Evolutionary conservation across 2,797 vertebrate species (phyloP), one percentile per base, ranked within the genome.

Genomic region (Propithecus perrieri): DNA sequence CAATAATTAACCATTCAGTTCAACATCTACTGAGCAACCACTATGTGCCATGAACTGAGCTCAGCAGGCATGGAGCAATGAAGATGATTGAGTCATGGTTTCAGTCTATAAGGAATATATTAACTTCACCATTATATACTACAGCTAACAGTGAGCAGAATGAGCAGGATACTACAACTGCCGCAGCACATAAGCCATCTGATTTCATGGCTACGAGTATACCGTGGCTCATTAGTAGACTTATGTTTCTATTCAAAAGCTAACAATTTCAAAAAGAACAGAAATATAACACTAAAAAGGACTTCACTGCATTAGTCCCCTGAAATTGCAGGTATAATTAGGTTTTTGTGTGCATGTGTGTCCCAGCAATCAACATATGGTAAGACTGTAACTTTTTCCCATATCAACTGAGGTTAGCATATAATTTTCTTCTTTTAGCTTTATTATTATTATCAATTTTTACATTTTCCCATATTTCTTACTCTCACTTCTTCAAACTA

Each of bases 131-230:
- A 14, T 6, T 7, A 50, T 4, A 0, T 13, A 35, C 35, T 7
- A 17, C 0, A 1, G 46, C 61, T 35, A 30, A 41, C 0, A 38
- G 43, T 2, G 38, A 79, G 35, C 9, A 7, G 65, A 50, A 35
- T 14, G 43, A 20, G 26, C 30, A 57, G 72, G 57, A 14, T 0
- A 3, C 18, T 24, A 2, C 17, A 57, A 78, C 33, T 55, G n/a
- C 57, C 4, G 0, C 0, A 1, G 57, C 30, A 50, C 24, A 30
- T 6, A 74, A 33, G n/a, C 10, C 28, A 0, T 0, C 0, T 1
- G 17, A 28, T 33, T 67, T 46, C 50, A 55, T 1, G 43, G 50
- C 10, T 24, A 22, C 1, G 11, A 38, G 71, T 1, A 33, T 24
- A 55, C 3, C 24, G 67, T 1, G 14, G 35, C 50, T 92, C 53